phyloP scores from a whole-genome alignment of 2,113 vertebrate species.

The Tragelaphus buxtoni region DNA sequence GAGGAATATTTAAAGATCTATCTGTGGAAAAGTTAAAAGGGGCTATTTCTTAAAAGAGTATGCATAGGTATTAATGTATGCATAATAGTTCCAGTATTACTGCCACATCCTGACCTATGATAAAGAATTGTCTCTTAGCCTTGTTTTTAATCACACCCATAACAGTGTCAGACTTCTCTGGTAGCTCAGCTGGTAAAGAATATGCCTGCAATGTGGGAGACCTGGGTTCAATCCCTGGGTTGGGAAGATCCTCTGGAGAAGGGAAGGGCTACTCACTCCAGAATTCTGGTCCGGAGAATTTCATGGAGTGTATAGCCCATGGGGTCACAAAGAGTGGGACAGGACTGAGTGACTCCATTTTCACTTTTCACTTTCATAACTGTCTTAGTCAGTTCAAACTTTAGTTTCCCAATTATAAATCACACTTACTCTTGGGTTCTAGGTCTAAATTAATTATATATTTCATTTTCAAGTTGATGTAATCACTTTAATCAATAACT shows the following conservation, averaged over 20 bases:
- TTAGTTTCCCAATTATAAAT: neutral
- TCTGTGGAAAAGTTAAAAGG: neutral
- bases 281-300: neutral
- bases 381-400: neutral
- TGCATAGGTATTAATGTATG: fast-evolving
- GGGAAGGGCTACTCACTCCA: neutral
- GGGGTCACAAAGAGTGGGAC: neutral
- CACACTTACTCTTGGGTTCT: neutral
- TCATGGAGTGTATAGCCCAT: neutral
- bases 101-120: neutral
- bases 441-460: neutral
- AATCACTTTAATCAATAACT: neutral
- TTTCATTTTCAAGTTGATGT: neutral
- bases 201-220: neutral
- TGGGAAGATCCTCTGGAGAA: neutral
- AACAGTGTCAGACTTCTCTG: neutral
- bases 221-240: neutral
- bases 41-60: neutral
- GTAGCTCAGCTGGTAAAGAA: neutral
- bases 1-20: neutral
- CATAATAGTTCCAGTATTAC: neutral
- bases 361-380: neutral
- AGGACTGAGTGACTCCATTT: neutral
- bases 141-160: neutral
- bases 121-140: neutral